Evolutionary conservation across 2,113 vertebrate genomes (phyloP).

Genomic region (Lamprologus callipterus): DNA sequence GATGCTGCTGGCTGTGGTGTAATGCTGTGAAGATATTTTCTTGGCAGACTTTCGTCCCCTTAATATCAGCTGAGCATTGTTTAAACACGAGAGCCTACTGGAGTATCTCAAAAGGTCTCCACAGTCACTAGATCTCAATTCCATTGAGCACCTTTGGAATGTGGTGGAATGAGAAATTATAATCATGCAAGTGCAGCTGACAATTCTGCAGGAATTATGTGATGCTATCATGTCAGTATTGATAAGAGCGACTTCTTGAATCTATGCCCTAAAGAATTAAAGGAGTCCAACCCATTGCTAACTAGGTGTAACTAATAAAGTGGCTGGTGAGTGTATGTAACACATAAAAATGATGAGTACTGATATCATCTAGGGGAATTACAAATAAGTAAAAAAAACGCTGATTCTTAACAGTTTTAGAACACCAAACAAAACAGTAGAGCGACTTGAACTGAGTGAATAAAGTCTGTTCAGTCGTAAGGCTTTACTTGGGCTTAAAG

Average conservation of each 20-base stretch:
- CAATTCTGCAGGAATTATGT: neutral
- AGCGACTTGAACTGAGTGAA: neutral
- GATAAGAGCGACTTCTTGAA: neutral
- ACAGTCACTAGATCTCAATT: neutral
- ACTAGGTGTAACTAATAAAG: neutral
- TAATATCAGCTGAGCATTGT: neutral
- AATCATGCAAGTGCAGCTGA: neutral
- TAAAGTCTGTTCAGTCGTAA: neutral
- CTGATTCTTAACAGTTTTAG: neutral
- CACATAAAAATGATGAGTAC: neutral
- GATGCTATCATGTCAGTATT: neutral
- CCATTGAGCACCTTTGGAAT: neutral
- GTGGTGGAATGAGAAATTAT: neutral
- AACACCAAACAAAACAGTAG: neutral
- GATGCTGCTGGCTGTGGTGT: neutral
- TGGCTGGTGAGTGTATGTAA: neutral
- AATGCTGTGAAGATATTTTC: neutral
- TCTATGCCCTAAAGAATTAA: neutral
- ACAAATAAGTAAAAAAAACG: neutral
- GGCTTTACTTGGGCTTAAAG: neutral
- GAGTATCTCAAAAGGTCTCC: neutral
- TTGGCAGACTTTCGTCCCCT: neutral
- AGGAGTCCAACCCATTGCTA: neutral
- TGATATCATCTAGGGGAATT: neutral
- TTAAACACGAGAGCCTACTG: neutral